phyloP scores from a whole-genome alignment of 2,797 vertebrate species.

The Coreius guichenoti region DNA sequence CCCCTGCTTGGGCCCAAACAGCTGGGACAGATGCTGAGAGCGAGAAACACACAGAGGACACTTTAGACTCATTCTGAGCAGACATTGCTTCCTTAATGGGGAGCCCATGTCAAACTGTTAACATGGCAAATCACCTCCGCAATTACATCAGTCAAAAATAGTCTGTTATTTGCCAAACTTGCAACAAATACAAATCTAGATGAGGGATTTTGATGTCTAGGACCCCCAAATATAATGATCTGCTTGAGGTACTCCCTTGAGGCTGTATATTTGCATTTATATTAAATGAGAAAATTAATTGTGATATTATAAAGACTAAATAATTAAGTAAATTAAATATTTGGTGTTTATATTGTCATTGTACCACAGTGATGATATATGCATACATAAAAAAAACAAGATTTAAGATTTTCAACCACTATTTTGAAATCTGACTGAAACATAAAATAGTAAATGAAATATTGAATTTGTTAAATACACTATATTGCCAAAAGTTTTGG shows the following conservation, averaged over 20 bases:
- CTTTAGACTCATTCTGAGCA: background rate
- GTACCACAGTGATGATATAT: background rate
- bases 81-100: background rate
- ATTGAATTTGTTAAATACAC: background rate
- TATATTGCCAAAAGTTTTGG: no score
- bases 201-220: background rate
- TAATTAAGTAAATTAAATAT: background rate
- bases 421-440: background rate
- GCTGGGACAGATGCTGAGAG: constrained; percentile 4
- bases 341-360: background rate
- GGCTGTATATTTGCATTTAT: background rate
- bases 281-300: background rate
- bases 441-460: background rate
- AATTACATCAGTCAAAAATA: background rate
- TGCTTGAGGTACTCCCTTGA: no score
- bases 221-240: background rate
- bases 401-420: background rate
- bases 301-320: background rate
- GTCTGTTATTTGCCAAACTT: background rate
- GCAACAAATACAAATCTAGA: background rate
- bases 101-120: constrained; percentile 8
- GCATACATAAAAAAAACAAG: background rate
- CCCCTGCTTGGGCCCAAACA: constrained; percentile 10
- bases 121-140: background rate
- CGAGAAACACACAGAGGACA: background rate